A percentile compares a stretch with the other conserved stretches of the same genome.
These are phyloP conservation scores for Epistrophe grossulariae DNA, from an alignment of 2,888 invertebrate genomes.

Conservation along the genomic window DNA sequence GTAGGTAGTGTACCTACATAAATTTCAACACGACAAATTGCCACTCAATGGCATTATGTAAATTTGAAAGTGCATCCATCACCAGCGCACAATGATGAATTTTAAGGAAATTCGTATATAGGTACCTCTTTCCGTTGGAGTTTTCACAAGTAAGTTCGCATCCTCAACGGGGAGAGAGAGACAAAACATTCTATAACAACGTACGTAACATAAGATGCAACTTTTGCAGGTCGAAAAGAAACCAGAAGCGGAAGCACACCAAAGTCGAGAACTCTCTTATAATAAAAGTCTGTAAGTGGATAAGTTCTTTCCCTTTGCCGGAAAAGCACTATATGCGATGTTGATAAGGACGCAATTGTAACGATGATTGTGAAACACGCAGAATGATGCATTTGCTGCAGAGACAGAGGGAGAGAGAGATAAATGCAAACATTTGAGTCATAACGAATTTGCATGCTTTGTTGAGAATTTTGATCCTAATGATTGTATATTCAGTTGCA, in stretches of 20 bases:
- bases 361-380: constrained; percentile 57
- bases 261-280: constrained; percentile 39
- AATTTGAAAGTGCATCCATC: constrained; percentile 58
- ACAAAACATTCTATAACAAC: constrained; percentile 50
- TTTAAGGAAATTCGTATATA: constrained; percentile 51
- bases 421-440: constrained; percentile 68
- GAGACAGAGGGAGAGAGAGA: constrained; percentile 13
- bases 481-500: constrained; percentile 29
- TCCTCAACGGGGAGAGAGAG: constrained; percentile 6
- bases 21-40: constrained; percentile 72
- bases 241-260: constrained; percentile 50
- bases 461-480: constrained; percentile 48
- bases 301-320: constrained; percentile 55
- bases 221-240: constrained; percentile 44
- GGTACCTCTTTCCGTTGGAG: constrained; percentile 32
- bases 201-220: constrained; percentile 29
- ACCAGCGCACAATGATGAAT: constrained; percentile 64
- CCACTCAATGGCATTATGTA: constrained; percentile 74
- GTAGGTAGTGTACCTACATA: not conserved
- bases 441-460: constrained; percentile 57
- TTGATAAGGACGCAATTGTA: constrained; percentile 43
- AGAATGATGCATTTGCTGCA: constrained; percentile 43
- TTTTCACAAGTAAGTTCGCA: constrained; percentile 54
- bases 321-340: constrained; percentile 32
- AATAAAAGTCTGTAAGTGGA: constrained; percentile 55